Evolutionary conservation across 35 echinoderm and acorn worm genomes (phyloP).

Genomic region (Acanthaster planci): DNA sequence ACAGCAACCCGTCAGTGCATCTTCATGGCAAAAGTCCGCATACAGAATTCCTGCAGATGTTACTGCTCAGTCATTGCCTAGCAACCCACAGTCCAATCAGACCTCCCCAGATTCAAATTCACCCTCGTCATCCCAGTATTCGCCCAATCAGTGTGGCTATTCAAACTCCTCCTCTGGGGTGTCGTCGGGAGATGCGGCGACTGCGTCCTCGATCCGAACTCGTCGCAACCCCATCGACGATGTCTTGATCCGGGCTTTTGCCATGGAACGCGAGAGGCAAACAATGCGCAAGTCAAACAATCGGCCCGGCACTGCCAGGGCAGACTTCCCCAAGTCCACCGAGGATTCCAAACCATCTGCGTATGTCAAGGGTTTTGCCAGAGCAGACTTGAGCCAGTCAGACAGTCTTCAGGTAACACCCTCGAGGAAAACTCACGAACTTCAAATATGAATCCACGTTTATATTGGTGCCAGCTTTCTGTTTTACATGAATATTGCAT

Average conservation of each 20-base stretch:
- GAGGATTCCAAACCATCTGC: not conserved
- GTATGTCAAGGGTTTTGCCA: not conserved
- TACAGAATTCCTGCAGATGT: slow-evolving; percentile 8
- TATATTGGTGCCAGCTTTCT: too few relatives aligned
- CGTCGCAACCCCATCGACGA: slow-evolving; percentile 23
- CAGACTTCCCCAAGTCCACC: not conserved
- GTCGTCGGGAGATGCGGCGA: slow-evolving; percentile 40
- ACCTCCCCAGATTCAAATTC: not conserved
- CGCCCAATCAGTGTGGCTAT: slow-evolving; percentile 2
- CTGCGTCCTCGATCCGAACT: not conserved
- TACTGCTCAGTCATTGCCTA: slow-evolving; percentile 13
- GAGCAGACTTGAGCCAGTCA: not conserved
- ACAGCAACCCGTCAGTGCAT: not conserved
- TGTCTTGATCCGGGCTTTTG: slow-evolving; percentile 21
- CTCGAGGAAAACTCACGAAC: slow-evolving; percentile 19
- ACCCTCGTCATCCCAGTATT: not conserved
- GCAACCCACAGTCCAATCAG: slow-evolving; percentile 6
- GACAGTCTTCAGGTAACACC: not conserved
- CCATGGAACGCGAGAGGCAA: not conserved
- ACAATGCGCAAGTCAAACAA: not conserved
- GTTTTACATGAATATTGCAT: too few relatives aligned
- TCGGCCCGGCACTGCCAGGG: not conserved
- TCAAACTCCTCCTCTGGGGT: slow-evolving; percentile 60
- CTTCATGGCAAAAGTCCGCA: not conserved
- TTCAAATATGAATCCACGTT: slow-evolving; percentile 4